Evolutionary conservation across 2,888 invertebrate species (phyloP), one percentile per base, ranked within the genome.

Genomic region (Tryphoninae sp.): DNA sequence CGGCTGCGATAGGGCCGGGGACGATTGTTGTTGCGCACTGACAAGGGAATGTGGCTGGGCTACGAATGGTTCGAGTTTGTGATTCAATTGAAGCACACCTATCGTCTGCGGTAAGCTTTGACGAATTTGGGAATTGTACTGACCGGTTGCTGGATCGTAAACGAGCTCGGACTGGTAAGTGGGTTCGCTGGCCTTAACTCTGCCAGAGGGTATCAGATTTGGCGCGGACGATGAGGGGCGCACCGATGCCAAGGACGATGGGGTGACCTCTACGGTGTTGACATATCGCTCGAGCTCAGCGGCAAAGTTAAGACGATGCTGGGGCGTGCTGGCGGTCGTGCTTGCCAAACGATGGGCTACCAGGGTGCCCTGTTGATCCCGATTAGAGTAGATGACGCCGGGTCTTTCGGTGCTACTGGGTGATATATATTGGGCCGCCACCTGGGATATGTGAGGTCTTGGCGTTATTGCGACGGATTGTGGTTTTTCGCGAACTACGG

Each of bases 111-210:
- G 96, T 71, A 96, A 92, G 19, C 95, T 94, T 91, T 96, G 96
- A 93, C 95, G 96, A 58, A 96, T 92, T 86, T 96, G 95, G 40
- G 96, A 96, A 89, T 96, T 95, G 93, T 96, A 96, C 87, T 95
- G 95, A 67, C 96, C 96, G 86, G 95, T 95, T 45, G 94, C 91
- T 22, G 96, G 96, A 91, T 97, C 96, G 91, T 94, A 96, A 0
- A 96, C 94, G 42, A 96, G 92, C 89, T 96, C 96, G 23, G 96
- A 96, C 68, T 96, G 95, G 92, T 96, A 96, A 75, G 96, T 93
- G 78, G 96, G 96, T 85, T 95, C 93, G 79, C 33, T 42, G 45
- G 94, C 93, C 33, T 85, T 83, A 6, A 82, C 83, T 69, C 84
- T 85, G 73, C 83, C 69, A 23, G 84, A 85, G 53, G 84, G 75